Evolutionary conservation across 2,797 vertebrate species (phyloP), one percentile per base, ranked within the genome.

Genomic region (Argentina silus): DNA sequence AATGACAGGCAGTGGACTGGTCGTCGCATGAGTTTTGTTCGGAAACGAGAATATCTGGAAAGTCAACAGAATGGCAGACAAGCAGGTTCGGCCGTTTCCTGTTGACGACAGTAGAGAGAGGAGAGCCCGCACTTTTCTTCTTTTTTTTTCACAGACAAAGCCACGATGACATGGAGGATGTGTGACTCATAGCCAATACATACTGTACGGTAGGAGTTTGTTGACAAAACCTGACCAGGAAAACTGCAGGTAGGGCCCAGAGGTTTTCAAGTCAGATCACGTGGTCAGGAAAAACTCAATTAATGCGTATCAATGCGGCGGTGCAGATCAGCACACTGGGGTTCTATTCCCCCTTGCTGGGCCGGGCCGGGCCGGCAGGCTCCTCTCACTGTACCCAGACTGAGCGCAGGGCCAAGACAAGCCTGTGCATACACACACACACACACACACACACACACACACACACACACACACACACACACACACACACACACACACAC

Each of bases 41-140:
- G 12, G 48, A 78, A 87, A 85, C 84, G 64, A 69, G 64, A 86
- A 23, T 61, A 82, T 74, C 84, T 66, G 70, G 72, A 66, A 70
- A 45, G 73, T 74, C 67, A 45, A 60, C 75, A 85, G 88, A 90
- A 92, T 91, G 89, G 86, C 56, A 81, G 3, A 59, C 6, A 88
- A 90, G 27, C 91, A 69, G 83, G 93, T 93, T 91, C 74, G 66
- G 11, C 76, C 57, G 76, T 78, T 69, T 56, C 6, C 48, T 69
- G 74, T 73, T 74, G 74, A 21, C 76, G 50, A 63, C 43, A 61
- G 43, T 12, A 10, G 27, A 21, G 8, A 7, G 15, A 70, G 42
- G 15, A 14, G 47, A 73, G 55, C 21, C 61, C 14, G 12, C 14
- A 2, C 53, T 23, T 47, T 23, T 57, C 4, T 4, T 0, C 23